Conservation (phyloP, 2,888 invertebrate genomes). For the Colletes collaris region DNA sequence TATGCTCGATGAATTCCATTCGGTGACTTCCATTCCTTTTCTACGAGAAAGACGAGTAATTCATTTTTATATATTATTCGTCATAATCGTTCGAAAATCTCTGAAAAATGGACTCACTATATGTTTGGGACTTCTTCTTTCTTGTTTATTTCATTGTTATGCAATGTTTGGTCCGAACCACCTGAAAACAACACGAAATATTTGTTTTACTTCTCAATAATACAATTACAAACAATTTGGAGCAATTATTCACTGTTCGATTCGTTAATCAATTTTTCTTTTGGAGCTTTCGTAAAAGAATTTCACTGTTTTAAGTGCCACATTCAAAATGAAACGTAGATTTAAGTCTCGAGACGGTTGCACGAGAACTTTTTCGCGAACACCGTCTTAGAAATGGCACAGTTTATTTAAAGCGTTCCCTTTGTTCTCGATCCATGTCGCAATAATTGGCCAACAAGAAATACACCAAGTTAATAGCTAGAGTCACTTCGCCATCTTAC, state of each 20-base stretch:
- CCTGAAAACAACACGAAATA: constrained; percentile 7
- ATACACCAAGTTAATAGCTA: not conserved
- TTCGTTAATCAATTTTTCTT: too few species aligned
- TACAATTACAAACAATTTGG: too few species aligned
- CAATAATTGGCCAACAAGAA: constrained; percentile 21
- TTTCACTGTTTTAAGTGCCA: too few species aligned
- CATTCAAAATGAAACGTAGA: too few species aligned
- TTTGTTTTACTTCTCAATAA: not conserved
- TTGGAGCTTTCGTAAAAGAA: not conserved
- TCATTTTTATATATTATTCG: not conserved
- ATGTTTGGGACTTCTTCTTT: not conserved
- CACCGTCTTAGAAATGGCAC: not conserved
- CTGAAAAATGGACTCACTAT: not conserved
- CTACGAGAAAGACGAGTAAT: not conserved
- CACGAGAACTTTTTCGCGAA: not conserved
- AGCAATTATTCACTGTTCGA: too few species aligned
- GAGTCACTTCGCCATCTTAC: not conserved
- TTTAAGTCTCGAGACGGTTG: not conserved
- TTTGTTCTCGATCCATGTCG: constrained; percentile 19
- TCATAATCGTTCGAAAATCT: not conserved
- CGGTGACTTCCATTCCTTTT: constrained; percentile 56
- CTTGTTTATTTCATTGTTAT: not conserved
- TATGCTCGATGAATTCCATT: constrained; percentile 33
- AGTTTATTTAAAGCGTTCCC: constrained; percentile 30
- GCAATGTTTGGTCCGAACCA: not conserved